phyloP scores from a whole-genome alignment of 2,888 invertebrate species.

The Rhopalosiphum nymphaeae region DNA sequence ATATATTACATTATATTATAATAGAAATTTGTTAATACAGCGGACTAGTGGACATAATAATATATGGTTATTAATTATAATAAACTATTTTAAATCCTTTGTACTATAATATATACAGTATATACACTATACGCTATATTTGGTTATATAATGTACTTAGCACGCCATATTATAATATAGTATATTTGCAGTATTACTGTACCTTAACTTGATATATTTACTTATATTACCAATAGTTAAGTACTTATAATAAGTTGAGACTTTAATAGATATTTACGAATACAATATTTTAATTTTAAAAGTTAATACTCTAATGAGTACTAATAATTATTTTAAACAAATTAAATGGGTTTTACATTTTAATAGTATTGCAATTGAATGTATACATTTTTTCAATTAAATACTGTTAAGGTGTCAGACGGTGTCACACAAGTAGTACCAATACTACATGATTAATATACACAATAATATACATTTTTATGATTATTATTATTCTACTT shows the following conservation, averaged over 20 bases:
- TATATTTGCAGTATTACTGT: neutral
- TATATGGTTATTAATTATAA: neutral
- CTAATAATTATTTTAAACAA: neutral
- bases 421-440: no score
- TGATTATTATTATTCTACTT: conserved; percentile 14
- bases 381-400: neutral
- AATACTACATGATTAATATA: no score
- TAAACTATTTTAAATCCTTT: neutral
- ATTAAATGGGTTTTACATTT: neutral
- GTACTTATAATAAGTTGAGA: neutral
- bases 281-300: neutral
- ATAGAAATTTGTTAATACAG: neutral
- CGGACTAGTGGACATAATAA: neutral
- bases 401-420: no score
- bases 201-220: neutral
- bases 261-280: neutral
- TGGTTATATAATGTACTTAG: neutral
- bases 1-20: neutral
- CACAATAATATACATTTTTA: neutral
- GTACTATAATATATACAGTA: neutral
- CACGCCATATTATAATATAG: neutral
- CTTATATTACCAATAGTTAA: neutral
- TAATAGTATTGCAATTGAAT: neutral
- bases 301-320: no score
- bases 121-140: neutral